These are phyloP conservation scores for Psittacara wagleri DNA, from an alignment of 2,113 vertebrate genomes.

Conservation along the genomic window DNA sequence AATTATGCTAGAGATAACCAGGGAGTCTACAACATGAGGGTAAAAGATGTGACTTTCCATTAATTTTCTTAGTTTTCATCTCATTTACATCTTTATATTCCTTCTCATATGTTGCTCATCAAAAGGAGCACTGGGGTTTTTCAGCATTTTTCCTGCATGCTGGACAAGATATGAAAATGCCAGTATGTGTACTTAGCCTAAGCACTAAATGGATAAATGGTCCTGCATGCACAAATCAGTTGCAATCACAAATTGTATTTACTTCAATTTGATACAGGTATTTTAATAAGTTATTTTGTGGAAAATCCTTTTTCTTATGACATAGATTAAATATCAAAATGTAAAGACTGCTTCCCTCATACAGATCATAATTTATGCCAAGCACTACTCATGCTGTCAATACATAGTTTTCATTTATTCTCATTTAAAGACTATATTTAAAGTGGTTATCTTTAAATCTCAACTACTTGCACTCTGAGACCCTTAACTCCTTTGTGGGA, in stretches of 20 bases:
- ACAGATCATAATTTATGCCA: not conserved
- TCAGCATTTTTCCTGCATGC: not conserved
- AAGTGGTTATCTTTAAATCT: not conserved
- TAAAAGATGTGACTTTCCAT: not conserved
- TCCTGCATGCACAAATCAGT: not conserved
- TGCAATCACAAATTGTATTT: not conserved
- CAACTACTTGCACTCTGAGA: not conserved
- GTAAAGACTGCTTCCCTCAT: not conserved
- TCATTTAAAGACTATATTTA: not conserved
- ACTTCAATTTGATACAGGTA: rapidly evolving
- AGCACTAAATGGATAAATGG: not conserved
- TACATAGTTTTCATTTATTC: not conserved
- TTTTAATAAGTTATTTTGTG: not conserved
- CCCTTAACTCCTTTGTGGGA: rapidly evolving
- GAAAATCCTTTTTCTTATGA: not conserved
- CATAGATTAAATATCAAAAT: not conserved
- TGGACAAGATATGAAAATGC: not conserved
- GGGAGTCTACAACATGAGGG: not conserved
- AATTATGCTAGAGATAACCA: not conserved
- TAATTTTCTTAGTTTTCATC: not conserved
- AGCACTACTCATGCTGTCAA: not conserved
- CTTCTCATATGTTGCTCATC: not conserved
- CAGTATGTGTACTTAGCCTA: not conserved
- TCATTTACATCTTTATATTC: not conserved
- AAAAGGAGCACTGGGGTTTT: not conserved